phyloP scores from a whole-genome alignment of 1,140 invertebrate genomes.

The Drosophila oshimai region DNA sequence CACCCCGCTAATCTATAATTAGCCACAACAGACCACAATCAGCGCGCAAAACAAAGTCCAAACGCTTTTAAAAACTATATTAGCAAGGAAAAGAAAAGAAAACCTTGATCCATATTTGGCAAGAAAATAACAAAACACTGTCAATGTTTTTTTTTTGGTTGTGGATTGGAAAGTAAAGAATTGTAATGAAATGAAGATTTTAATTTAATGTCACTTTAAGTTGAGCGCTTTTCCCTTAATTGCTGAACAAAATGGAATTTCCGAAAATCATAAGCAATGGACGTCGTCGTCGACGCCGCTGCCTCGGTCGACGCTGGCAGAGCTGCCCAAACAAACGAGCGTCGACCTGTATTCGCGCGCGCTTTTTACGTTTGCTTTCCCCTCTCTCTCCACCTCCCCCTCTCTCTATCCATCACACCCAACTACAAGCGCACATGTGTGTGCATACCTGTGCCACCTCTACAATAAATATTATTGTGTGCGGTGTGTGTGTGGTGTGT shows the following conservation, averaged over 20 bases:
- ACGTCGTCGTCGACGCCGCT: constrained; percentile 28
- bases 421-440: neutral
- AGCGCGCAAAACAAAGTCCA: constrained; percentile 10
- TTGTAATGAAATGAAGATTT: too few relatives aligned
- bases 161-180: too few relatives aligned
- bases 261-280: constrained; percentile 71
- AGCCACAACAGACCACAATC: constrained; percentile 5
- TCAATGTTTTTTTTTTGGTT: neutral
- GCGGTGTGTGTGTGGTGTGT: neutral
- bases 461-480: constrained; percentile 10
- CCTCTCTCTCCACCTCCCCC: neutral
- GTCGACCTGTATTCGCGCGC: constrained; percentile 80
- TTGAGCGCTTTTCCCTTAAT: neutral
- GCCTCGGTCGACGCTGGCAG: constrained; percentile 2
- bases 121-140: too few relatives aligned
- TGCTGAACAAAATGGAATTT: constrained; percentile 60
- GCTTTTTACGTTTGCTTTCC: constrained; percentile 70
- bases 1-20: constrained; percentile 15
- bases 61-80: neutral
- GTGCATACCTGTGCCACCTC: constrained; percentile 28
- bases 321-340: constrained; percentile 36
- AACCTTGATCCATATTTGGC: constrained; percentile 36
- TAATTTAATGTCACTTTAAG: too few relatives aligned
- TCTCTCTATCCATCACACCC: too few relatives aligned
- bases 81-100: constrained; percentile 15